Base-by-base conservation (phyloP, 30 jellyfish, hydroid and myxozoan species). In the Turritopsis dohrnii region DNA sequence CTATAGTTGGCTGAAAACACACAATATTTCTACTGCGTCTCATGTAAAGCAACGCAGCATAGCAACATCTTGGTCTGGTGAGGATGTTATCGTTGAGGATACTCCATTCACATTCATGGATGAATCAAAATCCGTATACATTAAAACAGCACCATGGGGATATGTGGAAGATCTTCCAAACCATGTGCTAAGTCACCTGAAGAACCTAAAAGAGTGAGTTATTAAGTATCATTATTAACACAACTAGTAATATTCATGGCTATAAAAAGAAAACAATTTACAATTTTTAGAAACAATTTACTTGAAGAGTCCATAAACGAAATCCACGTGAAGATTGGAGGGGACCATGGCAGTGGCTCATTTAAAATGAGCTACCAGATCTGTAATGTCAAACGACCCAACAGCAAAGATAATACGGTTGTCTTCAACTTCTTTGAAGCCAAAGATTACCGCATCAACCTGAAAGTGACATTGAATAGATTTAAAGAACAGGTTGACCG, bases 1-100 rank as follows among this genome's bases (percentile, higher is more conserved):
- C n/a, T 22, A 1, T 66, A 77, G 74, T 75, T 77, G 72, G 85
- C 85, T 77, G 24, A 77, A 77, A 77, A 29, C 72, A 77, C n/a
- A n/a, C n/a, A n/a, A n/a, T n/a, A n/a, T 76, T 28, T 76, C 25
- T 77, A 28, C 84, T 18, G 84, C 84, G 23, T 77, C 72, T 19
- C 71, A 77, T 18, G 23, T 21, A 1, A 29, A 53, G n/a, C 72
- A 77, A 60, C 66, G 79, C 0, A 60, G 19, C 19, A 28, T 77
- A 29, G 85, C 85, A 0, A 60, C 41, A 77, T 26, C 24, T 28
- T 77, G 85, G 85, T 52, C 71, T 28, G 85, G 79, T 26, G 85
- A 77, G 0, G 85, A 77, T 28, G 29, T 77, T 1, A 60, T 77
- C 24, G 28, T 52, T 25, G 85, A 77, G 25, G 53, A 77, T 52